Evolutionary conservation across 2,797 vertebrate genomes (phyloP), one percentile per base, ranked within the genome.

Genomic region (Tolypeutes matacus): DNA sequence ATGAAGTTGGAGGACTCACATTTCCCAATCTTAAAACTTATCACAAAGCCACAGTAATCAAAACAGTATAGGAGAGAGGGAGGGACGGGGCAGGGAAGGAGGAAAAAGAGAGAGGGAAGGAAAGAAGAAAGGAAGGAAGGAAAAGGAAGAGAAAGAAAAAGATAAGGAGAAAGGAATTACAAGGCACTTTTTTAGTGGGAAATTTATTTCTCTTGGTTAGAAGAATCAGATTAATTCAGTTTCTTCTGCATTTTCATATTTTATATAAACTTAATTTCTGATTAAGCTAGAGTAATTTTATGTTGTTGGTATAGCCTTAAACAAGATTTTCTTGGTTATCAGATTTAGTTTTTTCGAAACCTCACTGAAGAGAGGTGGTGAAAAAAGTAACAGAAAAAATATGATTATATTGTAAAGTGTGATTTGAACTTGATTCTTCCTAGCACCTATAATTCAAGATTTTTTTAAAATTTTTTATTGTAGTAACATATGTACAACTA

Each of bases 241-340:
- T 91, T 91, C 92, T 95, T 49, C 42, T 39, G 42, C 12, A 73
- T 85, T 84, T 89, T 80, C 7, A 20, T 85, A 69, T 72, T 94
- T 92, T 83, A 3, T 80, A 7, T 67, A 58, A 77, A 23, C 88
- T 77, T 94, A 85, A 92, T 78, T 85, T 85, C 7, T 80, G n/a
- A 83, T 80, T 69, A 82, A 83, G 14, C 92, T 72, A 89, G 29
- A 77, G 15, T 42, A 75, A 49, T 31, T 86, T 86, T 77, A 58
- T 29, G 9, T 42, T 80, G 13, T 29, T 69, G 14, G 27, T 76
- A 60, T 7, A 78, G 23, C 17, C 46, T 89, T 77, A 92, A 93
- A 46, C 17, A 93, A 82, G n/a, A 56, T 81, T 84, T 60, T 67
- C 31, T 29, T 65, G 72, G 21, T 27, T 87, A 39, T 93, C 75